Base-by-base conservation (phyloP, 1,140 invertebrate genomes). In the Drosophila teissieri region DNA sequence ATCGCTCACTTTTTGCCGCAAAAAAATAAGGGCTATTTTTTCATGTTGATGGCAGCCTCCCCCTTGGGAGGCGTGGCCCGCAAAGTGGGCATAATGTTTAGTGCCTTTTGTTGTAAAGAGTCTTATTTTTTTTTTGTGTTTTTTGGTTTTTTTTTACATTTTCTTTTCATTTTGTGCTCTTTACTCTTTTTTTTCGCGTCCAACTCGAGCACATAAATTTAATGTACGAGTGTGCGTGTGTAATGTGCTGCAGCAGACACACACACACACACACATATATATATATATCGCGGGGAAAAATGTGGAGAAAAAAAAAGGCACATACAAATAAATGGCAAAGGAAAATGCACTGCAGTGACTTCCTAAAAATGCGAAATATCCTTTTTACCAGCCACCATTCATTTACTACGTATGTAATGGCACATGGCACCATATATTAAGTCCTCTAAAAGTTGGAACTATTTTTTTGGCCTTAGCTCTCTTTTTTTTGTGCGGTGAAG, bases 81-180 rank as follows among this genome's bases (percentile, higher is more conserved):
- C 63, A 65, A 62, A 75, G 62, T 82, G 82, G 79, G 74, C 74
- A 82, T 86, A 86, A 82, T 86, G 82, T 79, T 88, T 86, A 86
- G 83, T 88, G 83, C 83, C 80, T 88, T 86, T 86, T 79, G 79
- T 79, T 86, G 83, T 86, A 79, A 86, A 86, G 75, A 86, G 70
- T 78, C 81, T 78, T 86, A 46, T 72, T 72, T 54, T 74, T 55
- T 56, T 70, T 69, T 55, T 55, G n/a, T n/a, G n/a, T n/a, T n/a
- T n/a, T n/a, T n/a, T n/a, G n/a, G n/a, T n/a, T n/a, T n/a, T 70
- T 69, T 55, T 55, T 24, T 24, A 24, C 42, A 55, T 68, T 69
- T 69, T 68, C 39, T 34, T 68, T 37, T 37, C 67, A 56, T 56
- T 68, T 68, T 31, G n/a, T 17, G 40, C 51, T 54, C 27, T 53